These are phyloP conservation scores for Noctua comes DNA, from an alignment of 2,888 invertebrate species.

Conservation along the genomic window DNA sequence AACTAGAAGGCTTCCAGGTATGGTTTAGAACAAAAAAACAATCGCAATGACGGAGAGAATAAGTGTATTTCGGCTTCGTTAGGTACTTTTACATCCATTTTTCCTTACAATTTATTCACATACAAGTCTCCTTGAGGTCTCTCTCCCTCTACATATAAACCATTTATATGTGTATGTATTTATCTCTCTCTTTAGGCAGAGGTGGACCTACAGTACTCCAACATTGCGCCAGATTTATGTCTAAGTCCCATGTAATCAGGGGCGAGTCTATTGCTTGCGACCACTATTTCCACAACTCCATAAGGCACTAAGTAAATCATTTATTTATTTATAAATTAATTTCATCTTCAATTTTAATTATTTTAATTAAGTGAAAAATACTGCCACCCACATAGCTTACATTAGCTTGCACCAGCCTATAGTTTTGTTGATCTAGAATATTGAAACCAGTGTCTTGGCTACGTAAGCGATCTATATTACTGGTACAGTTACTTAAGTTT, in stretches of 20 bases:
- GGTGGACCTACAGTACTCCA: not conserved
- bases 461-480: constrained; percentile 49
- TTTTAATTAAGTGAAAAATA: not conserved
- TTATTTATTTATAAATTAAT: not conserved
- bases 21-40: no score
- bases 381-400: not conserved
- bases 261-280: not conserved
- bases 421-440: constrained; percentile 10
- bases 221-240: not conserved
- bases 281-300: not conserved
- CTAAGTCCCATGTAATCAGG: not conserved
- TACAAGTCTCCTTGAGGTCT: not conserved
- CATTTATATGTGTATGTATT: not conserved
- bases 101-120: not conserved
- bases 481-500: constrained; percentile 69
- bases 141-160: not conserved
- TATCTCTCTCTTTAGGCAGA: not conserved
- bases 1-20: no score
- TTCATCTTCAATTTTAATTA: not conserved
- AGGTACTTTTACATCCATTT: no score
- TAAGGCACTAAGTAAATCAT: not conserved
- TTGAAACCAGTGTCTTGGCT: constrained; percentile 7
- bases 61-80: no score
- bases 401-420: not conserved
- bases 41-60: no score